These are phyloP conservation scores for Trachops cirrhosus DNA, from an alignment of 2,797 vertebrate species.

Conservation along the genomic window DNA sequence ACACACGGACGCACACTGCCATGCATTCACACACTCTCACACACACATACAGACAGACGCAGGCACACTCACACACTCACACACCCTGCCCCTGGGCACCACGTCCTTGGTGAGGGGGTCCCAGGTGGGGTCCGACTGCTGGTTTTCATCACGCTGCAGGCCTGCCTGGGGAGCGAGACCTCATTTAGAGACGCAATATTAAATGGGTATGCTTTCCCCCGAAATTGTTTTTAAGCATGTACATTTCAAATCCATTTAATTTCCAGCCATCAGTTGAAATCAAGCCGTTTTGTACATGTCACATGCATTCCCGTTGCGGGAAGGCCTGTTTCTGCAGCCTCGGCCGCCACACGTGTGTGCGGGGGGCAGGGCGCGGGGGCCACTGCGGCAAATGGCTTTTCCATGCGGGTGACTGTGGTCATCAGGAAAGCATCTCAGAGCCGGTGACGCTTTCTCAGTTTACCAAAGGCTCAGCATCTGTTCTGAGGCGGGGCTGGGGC, in stretches of 20 bases:
- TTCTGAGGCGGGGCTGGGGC: neutral
- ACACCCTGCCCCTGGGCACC: neutral
- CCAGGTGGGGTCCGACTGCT: slow-evolving; percentile 16
- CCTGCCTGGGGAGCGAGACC: neutral
- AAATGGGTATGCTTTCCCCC: neutral
- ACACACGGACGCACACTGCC: neutral
- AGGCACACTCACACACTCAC: too few species aligned
- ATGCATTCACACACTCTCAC: rapidly evolving
- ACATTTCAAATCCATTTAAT: slow-evolving; percentile 30
- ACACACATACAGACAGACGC: neutral
- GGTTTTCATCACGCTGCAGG: neutral
- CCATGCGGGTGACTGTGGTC: slow-evolving; percentile 36
- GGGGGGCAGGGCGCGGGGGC: neutral
- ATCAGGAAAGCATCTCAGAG: neutral
- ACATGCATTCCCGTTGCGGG: slow-evolving; percentile 27
- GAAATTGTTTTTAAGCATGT: slow-evolving; percentile 23
- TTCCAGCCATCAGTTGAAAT: slow-evolving; percentile 38
- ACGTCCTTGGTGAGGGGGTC: slow-evolving; percentile 3
- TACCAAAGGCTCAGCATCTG: neutral
- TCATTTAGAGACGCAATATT: neutral
- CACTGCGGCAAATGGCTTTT: neutral
- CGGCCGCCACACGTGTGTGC: neutral
- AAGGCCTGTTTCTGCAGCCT: slow-evolving; percentile 43
- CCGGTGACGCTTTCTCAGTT: slow-evolving; percentile 35
- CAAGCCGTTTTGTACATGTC: slow-evolving; percentile 31